phyloP scores from a whole-genome alignment of 2,113 vertebrate genomes.

The Etheostoma spectabile region DNA sequence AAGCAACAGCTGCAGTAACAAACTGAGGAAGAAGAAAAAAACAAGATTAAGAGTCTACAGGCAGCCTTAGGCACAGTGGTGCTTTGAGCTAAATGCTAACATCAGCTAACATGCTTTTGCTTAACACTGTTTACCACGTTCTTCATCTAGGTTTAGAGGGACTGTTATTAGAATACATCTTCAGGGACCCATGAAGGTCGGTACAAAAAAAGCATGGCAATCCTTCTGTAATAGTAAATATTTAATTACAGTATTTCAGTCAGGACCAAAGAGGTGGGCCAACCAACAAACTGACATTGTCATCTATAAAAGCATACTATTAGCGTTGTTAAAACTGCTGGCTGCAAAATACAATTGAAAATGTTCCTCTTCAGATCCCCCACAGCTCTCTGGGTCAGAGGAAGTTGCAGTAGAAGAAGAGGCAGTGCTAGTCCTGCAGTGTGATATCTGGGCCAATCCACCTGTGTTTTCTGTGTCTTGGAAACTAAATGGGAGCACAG shows the following conservation, averaged over 20 bases:
- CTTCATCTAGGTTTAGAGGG: background rate
- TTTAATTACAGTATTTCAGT: background rate
- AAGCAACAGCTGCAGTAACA: too few relatives aligned
- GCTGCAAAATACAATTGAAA: background rate
- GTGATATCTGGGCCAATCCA: conserved; percentile 78
- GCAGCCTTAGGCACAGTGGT: background rate
- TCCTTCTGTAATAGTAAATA: background rate
- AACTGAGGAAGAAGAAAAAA: too few relatives aligned
- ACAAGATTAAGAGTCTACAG: too few relatives aligned
- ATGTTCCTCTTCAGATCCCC: conserved; percentile 65
- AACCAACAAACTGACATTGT: background rate
- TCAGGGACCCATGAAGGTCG: background rate
- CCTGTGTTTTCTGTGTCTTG: conserved; percentile 71
- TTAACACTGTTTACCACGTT: background rate
- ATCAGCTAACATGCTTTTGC: background rate
- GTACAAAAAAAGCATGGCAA: background rate
- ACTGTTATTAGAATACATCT: background rate
- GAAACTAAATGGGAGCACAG: conserved; percentile 61
- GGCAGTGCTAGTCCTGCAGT: conserved; percentile 60
- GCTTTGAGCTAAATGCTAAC: background rate
- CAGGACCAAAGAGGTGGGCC: background rate
- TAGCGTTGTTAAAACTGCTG: background rate
- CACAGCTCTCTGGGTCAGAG: conserved; percentile 66
- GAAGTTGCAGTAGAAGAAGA: conserved; percentile 65
- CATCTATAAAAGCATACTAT: too few relatives aligned